Evolutionary conservation across 2,888 invertebrate genomes (phyloP), one percentile per base, ranked within the genome.

Genomic region (Labia minor): DNA sequence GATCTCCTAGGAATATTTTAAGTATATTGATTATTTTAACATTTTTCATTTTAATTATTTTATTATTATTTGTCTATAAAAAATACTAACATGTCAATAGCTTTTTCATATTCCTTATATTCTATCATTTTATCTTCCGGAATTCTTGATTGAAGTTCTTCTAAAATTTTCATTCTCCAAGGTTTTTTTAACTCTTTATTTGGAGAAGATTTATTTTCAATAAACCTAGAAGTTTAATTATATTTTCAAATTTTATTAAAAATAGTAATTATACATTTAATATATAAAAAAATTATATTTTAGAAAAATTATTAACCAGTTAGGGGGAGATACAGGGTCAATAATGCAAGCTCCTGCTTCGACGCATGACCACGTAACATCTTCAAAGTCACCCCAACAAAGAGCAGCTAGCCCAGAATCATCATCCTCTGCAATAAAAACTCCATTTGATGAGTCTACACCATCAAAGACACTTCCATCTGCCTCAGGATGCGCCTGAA

Each of bases 401-500:
- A 86, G 80, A 37, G 86, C 87, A 70, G 85, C 83, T 8, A 64
- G n/a, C 21, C 37, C 21, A 73, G 85, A 84, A 73, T 86, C 86
- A 75, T 90, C 90, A 74, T 90, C 91, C 78, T 89, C 88, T 70
- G 87, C 89, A 74, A 87, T 90, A 74, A 90, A 86, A 67, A 88
- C 89, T 1, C 89, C 90, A 74, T 89, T 85, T 65, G 84, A 81
- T 61, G 81, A 81, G 10, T 81, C 80, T 72, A 85, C 90, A 2
- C 87, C 84, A 80, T 89, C 88, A 77, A 90, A 90, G 10, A 90
- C 86, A 74, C 88, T 86, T 65, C 89, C 89, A 75, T 91, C 91
- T 70, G 89, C 88, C 75, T 90, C 90, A 1, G 90, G 90, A 76
- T 90, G 89, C n/a, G 88, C 91, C 78, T 92, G 49, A 49, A 49